Conservation (phyloP, 2,797 vertebrate species). For the Novumbra hubbsi region DNA sequence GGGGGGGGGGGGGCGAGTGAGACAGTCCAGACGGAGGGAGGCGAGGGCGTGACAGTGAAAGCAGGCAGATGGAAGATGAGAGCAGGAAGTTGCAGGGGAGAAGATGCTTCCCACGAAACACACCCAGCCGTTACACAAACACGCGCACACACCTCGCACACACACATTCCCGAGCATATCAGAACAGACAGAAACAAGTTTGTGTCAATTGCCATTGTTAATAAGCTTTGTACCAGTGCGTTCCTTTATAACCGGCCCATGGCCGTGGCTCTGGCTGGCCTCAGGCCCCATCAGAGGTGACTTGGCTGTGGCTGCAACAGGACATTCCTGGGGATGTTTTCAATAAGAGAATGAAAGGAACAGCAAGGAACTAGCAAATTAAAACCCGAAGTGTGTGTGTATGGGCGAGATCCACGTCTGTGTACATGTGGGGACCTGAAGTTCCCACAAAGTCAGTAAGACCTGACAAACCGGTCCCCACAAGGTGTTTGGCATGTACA, state of each 20-base stretch:
- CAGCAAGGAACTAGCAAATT: constrained; percentile 66
- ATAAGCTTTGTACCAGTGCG: constrained; percentile 48
- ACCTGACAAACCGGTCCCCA: background rate
- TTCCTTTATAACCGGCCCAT: constrained; percentile 43
- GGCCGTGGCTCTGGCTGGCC: constrained; percentile 43
- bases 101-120: constrained; percentile 57
- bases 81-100: background rate
- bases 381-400: constrained; percentile 59
- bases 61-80: constrained; percentile 14
- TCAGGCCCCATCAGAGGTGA: constrained; percentile 25
- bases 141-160: constrained; percentile 33
- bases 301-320: constrained; percentile 65
- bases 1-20: constrained; percentile 11
- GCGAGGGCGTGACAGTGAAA: constrained; percentile 13
- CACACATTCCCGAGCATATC: background rate
- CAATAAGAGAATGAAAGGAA: constrained; percentile 67
- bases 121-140: constrained; percentile 54
- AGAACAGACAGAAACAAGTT: constrained; percentile 24
- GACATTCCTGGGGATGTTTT: constrained; percentile 82
- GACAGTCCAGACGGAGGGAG: constrained; percentile 7
- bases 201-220: constrained; percentile 49
- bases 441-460: background rate
- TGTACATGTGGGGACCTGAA: background rate
- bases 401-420: constrained; percentile 9
- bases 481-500: background rate